These are phyloP conservation scores for Coelopa frigida DNA, from an alignment of 1,140 invertebrate species.

Conservation along the genomic window DNA sequence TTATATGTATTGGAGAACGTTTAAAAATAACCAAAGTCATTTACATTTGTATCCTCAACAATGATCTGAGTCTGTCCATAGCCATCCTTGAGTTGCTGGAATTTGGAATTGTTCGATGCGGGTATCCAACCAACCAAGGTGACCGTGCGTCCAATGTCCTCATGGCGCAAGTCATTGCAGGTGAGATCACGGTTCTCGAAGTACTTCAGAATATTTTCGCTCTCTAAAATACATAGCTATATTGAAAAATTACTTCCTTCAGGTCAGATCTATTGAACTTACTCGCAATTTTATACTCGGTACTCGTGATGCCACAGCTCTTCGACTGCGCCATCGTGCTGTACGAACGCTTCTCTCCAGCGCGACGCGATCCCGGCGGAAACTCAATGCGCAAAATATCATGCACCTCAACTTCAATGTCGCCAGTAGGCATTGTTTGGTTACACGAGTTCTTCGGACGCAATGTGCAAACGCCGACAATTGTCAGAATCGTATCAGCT, in stretches of 20 bases:
- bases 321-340: slow-evolving; percentile 35
- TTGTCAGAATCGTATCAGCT: slow-evolving; percentile 39
- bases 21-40: background rate
- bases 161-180: slow-evolving; percentile 60
- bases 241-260: background rate
- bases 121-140: slow-evolving; percentile 70
- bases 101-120: slow-evolving; percentile 54
- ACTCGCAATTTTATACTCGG: slow-evolving; percentile 42
- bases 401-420: slow-evolving; percentile 44
- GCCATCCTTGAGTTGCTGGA: slow-evolving; percentile 64
- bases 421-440: slow-evolving; percentile 44
- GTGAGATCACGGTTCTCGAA: slow-evolving; percentile 58
- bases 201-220: slow-evolving; percentile 42
- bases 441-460: slow-evolving; percentile 41
- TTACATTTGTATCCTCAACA: slow-evolving; percentile 47
- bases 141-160: slow-evolving; percentile 57
- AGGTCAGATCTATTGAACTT: slow-evolving; percentile 12
- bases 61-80: slow-evolving; percentile 68
- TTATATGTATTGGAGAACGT: background rate
- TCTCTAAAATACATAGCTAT: slow-evolving; percentile 21
- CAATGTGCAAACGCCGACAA: slow-evolving; percentile 39
- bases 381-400: slow-evolving; percentile 42
- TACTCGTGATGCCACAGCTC: slow-evolving; percentile 39
- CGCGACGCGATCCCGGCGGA: slow-evolving; percentile 24
- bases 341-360: slow-evolving; percentile 33